Evolutionary conservation across 1,140 invertebrate genomes (phyloP).

Genomic region (Pseudoatta argentina): DNA sequence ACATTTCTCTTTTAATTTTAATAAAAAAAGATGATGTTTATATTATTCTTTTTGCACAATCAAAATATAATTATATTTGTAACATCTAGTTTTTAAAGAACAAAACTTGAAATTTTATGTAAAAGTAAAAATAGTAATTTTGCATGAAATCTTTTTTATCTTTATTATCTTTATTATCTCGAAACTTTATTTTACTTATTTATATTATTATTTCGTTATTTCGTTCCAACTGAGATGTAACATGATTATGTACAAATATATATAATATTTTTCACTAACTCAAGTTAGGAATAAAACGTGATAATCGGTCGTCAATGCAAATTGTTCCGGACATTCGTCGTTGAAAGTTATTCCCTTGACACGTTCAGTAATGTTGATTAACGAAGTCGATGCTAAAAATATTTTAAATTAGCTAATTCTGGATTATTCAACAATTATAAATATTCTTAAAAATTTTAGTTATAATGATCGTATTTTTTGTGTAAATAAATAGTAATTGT

Average conservation of each 20-base stretch:
- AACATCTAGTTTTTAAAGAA: neutral
- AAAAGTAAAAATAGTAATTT: neutral
- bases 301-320: constrained; percentile 81
- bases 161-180: neutral
- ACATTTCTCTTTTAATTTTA: neutral
- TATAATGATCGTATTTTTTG: neutral
- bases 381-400: constrained; percentile 65
- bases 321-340: constrained; percentile 78
- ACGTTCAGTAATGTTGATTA: constrained; percentile 58
- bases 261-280: constrained; percentile 73
- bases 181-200: constrained; percentile 17
- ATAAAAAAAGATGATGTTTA: neutral
- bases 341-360: constrained; percentile 81
- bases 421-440: neutral
- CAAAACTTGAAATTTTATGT: neutral
- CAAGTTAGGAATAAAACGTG: constrained; percentile 81
- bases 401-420: neutral
- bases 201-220: neutral
- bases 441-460: constrained; percentile 8
- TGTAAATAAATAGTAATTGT: neutral
- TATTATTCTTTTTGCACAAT: neutral
- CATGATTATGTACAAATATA: neutral
- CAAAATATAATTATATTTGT: neutral
- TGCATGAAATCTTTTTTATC: neutral
- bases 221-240: no score